These are phyloP conservation scores for Cosmorhoe ocellata DNA, from an alignment of 2,888 invertebrate genomes.

Conservation along the genomic window DNA sequence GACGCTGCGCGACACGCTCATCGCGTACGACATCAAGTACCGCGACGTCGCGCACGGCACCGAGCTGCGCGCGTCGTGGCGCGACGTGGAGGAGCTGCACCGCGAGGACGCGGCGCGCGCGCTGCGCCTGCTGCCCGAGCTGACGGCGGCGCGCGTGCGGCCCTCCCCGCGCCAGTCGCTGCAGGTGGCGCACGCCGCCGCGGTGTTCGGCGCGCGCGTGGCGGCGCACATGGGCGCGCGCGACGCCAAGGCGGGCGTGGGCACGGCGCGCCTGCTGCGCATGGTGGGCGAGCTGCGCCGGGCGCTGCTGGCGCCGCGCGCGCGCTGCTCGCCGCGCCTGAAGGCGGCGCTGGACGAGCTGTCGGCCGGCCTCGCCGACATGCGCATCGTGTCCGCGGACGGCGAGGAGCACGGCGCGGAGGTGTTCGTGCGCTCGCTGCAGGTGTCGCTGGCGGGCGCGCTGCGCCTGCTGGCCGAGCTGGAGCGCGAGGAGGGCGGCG, in stretches of 20 bases:
- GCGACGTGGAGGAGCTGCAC: slow-evolving; percentile 12
- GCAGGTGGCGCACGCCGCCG: slow-evolving; percentile 8
- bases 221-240: slow-evolving; percentile 13
- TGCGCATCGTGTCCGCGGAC: slow-evolving; percentile 17
- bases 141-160: slow-evolving; percentile 2
- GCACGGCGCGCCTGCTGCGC: slow-evolving; percentile 17
- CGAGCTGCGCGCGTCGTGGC: slow-evolving; percentile 15
- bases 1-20: slow-evolving; percentile 20
- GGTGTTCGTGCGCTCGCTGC: slow-evolving; percentile 20
- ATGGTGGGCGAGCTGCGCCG: slow-evolving; percentile 6
- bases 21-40: slow-evolving; percentile 18
- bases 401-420: slow-evolving; percentile 18
- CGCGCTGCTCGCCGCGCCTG: slow-evolving; percentile 3
- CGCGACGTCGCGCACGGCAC: slow-evolving; percentile 2
- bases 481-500: neutral
- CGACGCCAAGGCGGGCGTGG: too few species aligned
- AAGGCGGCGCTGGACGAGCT: slow-evolving; percentile 3
- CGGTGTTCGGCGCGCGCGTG: slow-evolving; percentile 12
- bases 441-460: slow-evolving; percentile 13
- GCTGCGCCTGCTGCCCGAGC: slow-evolving; percentile 11
- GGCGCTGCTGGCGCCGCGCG: slow-evolving; percentile 6
- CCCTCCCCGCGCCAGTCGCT: slow-evolving; percentile 11
- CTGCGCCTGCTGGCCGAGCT: slow-evolving; percentile 7
- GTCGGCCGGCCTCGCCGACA: neutral
- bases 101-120: slow-evolving; percentile 8